Evolutionary conservation across 2,797 vertebrate species (phyloP), one percentile per base, ranked within the genome.

Genomic region (Choloepus didactylus): DNA sequence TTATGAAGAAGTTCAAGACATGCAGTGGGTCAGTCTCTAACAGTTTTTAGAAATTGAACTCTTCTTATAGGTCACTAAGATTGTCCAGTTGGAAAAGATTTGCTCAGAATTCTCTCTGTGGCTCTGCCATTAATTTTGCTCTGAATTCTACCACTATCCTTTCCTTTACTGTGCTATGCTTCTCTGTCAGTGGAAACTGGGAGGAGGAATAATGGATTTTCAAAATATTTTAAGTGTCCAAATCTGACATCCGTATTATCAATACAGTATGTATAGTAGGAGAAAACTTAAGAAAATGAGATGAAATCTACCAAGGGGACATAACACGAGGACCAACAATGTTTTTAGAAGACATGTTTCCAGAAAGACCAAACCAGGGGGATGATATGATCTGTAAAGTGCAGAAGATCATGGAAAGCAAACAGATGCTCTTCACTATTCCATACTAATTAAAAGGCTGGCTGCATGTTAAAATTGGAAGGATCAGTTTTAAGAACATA

Each of bases 241-340:
- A 77, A 82, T 81, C 21, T 95, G 46, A 89, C 66, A 87, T 44
- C 72, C 31, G 59, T 41, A 21, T 82, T 81, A 35, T 91, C 81
- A 67, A 67, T 62, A 41, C 2, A 79, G 46, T 2, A 75, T 21
- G 15, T 51, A 5, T 9, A 80, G 12, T 29, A 64, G 90, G 86
- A 89, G 64, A 64, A 87, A 93, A 72, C 35, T n/a, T 41, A 69
- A 46, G 54, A 35, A 70, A 60, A 87, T 9, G 2, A 4, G 4
- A 80, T 27, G 75, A 6, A 31, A 67, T 18, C 38, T 25, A 89
- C 35, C 35, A 11, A 51, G 25, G 38, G 25, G 38, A 2, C n/a
- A 27, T 73, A 38, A 62, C 19, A 35, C 3, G 7, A 80, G 25
- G 46, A 31, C 29, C 21, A 3, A 19, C 1, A 54, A 29, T 35